A percentile compares a stretch with the other conserved stretches of the same genome.
These are phyloP conservation scores for Heliconius congener DNA, from an alignment of 1,140 invertebrate genomes.

Conservation along the genomic window DNA sequence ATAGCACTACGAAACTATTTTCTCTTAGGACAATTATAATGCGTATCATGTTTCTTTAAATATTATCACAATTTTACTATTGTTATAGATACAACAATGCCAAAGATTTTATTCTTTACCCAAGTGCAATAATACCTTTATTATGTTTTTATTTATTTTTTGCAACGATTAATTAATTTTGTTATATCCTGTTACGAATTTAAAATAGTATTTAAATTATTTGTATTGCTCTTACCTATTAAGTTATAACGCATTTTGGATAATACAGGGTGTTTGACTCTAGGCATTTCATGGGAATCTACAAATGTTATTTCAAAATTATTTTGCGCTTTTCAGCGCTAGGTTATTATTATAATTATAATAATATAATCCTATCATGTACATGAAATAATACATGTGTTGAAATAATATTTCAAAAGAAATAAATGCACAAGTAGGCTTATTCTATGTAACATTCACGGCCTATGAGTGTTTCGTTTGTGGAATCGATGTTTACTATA, in stretches of 20 bases:
- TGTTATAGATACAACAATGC: not conserved
- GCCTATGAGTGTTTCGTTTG: constrained; percentile 39
- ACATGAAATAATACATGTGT: not conserved
- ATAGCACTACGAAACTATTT: too few species aligned
- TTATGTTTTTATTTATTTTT: not conserved
- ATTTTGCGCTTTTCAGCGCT: constrained; percentile 50
- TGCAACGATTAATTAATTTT: not conserved
- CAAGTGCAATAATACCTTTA: not conserved
- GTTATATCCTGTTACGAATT: not conserved
- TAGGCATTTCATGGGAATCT: constrained; percentile 68
- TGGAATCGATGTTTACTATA: constrained; percentile 50
- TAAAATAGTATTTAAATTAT: not conserved
- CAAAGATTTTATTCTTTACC: not conserved
- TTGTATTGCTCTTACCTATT: not conserved
- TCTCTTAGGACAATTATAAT: too few species aligned
- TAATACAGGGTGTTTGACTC: constrained; percentile 74
- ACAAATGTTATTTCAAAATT: constrained; percentile 27
- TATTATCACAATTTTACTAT: not conserved
- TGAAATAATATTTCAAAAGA: not conserved
- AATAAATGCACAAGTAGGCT: not conserved
- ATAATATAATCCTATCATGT: not conserved
- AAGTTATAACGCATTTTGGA: constrained; percentile 66
- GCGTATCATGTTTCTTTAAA: too few species aligned
- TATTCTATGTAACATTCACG: not conserved
- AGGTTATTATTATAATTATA: constrained; percentile 46